A percentile compares a stretch with the other conserved stretches of the same genome.
Conservation (phyloP, 2,888 invertebrate species). For the Perizoma affinitatum region DNA sequence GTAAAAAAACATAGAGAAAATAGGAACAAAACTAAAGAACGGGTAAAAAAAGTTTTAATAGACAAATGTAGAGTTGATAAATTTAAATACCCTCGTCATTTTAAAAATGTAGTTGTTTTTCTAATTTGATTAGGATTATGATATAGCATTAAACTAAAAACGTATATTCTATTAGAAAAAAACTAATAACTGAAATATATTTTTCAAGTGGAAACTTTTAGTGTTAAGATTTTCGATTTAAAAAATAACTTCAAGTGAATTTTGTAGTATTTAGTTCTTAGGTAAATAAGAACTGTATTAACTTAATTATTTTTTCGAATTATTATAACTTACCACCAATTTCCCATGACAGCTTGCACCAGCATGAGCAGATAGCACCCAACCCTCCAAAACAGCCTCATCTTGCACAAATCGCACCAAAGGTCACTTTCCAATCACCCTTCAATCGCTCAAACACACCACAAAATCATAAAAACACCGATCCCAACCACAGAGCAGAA, state of each 20-base stretch:
- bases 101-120: too few species aligned
- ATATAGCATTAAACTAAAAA: too few species aligned
- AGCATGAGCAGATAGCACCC: constrained; percentile 65
- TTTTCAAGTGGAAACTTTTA: too few species aligned
- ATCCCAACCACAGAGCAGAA: constrained; percentile 58
- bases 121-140: too few species aligned
- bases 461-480: constrained; percentile 57
- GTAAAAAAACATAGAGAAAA: too few species aligned
- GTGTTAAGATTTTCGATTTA: too few species aligned
- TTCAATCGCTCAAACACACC: constrained; percentile 52
- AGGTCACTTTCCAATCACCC: constrained; percentile 55
- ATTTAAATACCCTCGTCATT: too few species aligned
- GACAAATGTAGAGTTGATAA: too few species aligned
- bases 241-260: background rate
- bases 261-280: background rate
- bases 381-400: constrained; percentile 77
- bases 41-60: too few species aligned
- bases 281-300: background rate
- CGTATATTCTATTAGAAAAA: too few species aligned
- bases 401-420: constrained; percentile 51
- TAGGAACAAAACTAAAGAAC: too few species aligned
- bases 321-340: constrained; percentile 75
- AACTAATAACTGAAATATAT: too few species aligned
- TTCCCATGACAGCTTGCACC: constrained; percentile 67
- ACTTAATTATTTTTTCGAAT: background rate